Conservation (phyloP, 1,140 invertebrate genomes). For the Lethocerus indicus region DNA sequence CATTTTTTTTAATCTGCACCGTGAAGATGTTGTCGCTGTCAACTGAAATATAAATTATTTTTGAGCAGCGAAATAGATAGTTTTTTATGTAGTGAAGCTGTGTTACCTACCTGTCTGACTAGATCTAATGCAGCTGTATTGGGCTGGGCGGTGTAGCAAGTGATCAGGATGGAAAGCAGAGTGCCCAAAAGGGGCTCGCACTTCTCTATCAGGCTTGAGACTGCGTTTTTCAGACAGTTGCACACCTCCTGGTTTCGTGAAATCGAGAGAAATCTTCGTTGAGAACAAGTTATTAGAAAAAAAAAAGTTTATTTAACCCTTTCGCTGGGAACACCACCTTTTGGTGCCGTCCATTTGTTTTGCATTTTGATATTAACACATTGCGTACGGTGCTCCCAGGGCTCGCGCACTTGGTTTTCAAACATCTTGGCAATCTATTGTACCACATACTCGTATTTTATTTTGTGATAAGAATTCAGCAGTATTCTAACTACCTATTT, state of each 20-base stretch:
- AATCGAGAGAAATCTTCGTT: not conserved
- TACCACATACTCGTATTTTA: not conserved
- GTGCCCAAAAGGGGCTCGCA: conserved; percentile 38
- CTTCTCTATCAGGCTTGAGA: conserved; percentile 45
- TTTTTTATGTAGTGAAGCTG: conserved; percentile 1
- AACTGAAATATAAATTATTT: conserved; percentile 10
- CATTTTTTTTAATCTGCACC: not conserved
- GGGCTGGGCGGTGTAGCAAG: conserved; percentile 47
- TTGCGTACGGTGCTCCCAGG: not conserved
- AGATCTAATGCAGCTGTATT: conserved; percentile 51
- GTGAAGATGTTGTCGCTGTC: conserved; percentile 20
- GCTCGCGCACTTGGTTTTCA: not conserved
- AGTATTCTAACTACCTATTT: not conserved
- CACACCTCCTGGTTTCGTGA: conserved; percentile 38
- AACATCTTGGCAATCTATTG: not conserved
- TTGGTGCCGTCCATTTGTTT: not conserved
- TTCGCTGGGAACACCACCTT: not conserved
- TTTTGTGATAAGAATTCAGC: not conserved
- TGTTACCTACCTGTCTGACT: conserved; percentile 42
- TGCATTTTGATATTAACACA: not conserved
- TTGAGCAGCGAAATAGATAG: conserved; percentile 1
- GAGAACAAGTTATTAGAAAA: not conserved
- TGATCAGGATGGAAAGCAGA: conserved; percentile 49
- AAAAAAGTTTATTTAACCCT: not conserved
- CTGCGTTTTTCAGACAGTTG: conserved; percentile 44